A percentile compares a stretch with the other conserved stretches of the same genome.
Conservation (phyloP, 1,140 invertebrate species). For the Saxidomus purpurata region DNA sequence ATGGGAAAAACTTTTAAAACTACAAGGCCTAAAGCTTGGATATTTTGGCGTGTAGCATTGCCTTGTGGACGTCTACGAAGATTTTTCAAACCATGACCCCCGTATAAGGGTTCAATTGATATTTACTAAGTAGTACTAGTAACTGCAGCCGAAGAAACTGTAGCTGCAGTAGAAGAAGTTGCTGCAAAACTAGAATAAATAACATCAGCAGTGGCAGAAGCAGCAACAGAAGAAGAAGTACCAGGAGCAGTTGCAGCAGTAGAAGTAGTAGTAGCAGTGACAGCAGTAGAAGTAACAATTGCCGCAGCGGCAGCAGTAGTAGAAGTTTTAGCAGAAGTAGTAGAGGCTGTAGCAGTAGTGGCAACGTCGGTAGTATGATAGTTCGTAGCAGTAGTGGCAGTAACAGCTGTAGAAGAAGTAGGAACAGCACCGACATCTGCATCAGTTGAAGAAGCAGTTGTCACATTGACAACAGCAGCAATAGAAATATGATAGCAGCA, state of each 20-base stretch:
- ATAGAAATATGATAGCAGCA: constrained; percentile 33
- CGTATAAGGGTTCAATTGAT: too few species aligned
- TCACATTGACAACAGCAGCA: constrained; percentile 30
- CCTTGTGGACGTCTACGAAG: too few species aligned
- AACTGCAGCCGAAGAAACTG: constrained; percentile 21
- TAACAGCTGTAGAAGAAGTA: constrained; percentile 44
- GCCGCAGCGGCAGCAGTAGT: constrained; percentile 7
- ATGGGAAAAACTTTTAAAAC: too few species aligned
- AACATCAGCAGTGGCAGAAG: not conserved
- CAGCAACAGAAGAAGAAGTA: not conserved
- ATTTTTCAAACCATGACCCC: too few species aligned
- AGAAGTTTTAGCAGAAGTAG: too few species aligned
- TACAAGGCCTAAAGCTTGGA: too few species aligned
- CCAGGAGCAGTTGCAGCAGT: not conserved
- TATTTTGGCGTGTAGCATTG: too few species aligned
- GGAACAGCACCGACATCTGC: constrained; percentile 27
- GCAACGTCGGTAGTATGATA: constrained; percentile 32
- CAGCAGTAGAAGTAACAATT: constrained; percentile 21
- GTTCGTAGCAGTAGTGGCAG: not conserved
- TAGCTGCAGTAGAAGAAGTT: constrained; percentile 50
- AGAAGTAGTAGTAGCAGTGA: constrained; percentile 18
- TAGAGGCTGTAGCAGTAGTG: constrained; percentile 20
- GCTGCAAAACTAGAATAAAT: constrained; percentile 51
- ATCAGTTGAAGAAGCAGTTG: constrained; percentile 6
- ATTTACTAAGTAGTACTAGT: too few species aligned